A percentile compares a stretch with the other conserved stretches of the same genome.
These are phyloP conservation scores for Bombus waltoni DNA, from an alignment of 1,140 invertebrate species.

Conservation along the genomic window DNA sequence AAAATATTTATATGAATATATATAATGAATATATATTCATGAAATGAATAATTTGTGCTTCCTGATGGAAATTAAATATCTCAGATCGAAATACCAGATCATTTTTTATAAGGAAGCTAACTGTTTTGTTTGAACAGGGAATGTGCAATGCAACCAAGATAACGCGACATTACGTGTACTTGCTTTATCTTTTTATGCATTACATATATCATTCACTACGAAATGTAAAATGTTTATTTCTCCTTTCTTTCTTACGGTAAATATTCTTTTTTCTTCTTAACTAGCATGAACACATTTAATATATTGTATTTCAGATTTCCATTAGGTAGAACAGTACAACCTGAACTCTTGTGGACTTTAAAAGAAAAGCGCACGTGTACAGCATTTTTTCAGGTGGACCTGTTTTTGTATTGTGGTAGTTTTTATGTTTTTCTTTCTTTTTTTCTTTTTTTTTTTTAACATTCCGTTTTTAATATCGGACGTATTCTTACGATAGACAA, in stretches of 20 bases:
- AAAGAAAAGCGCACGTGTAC: slow-evolving; percentile 63
- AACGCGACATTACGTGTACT: slow-evolving; percentile 17
- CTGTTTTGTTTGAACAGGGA: slow-evolving; percentile 26
- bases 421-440: slow-evolving; percentile 64
- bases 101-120: slow-evolving; percentile 61
- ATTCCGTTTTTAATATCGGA: slow-evolving; percentile 56
- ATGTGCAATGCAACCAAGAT: slow-evolving; percentile 27
- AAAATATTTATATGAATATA: slow-evolving; percentile 73
- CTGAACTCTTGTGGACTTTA: slow-evolving; percentile 67
- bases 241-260: slow-evolving; percentile 62
- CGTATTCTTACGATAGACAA: slow-evolving; percentile 70
- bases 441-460: slow-evolving; percentile 56
- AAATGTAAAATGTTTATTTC: slow-evolving; percentile 39
- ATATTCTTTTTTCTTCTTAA: slow-evolving; percentile 67
- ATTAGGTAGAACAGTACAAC: slow-evolving; percentile 69
- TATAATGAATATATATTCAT: slow-evolving; percentile 70
- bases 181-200: slow-evolving; percentile 1
- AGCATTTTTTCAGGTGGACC: slow-evolving; percentile 47
- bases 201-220: slow-evolving; percentile 32
- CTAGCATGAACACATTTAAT: slow-evolving; percentile 79
- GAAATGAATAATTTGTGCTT: slow-evolving; percentile 71
- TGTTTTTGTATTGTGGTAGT: slow-evolving; percentile 25
- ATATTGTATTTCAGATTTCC: slow-evolving; percentile 73
- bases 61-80: slow-evolving; percentile 69
- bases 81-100: slow-evolving; percentile 47